phyloP scores from a whole-genome alignment of 2,888 invertebrate species.

The Agriotes lineatus region DNA sequence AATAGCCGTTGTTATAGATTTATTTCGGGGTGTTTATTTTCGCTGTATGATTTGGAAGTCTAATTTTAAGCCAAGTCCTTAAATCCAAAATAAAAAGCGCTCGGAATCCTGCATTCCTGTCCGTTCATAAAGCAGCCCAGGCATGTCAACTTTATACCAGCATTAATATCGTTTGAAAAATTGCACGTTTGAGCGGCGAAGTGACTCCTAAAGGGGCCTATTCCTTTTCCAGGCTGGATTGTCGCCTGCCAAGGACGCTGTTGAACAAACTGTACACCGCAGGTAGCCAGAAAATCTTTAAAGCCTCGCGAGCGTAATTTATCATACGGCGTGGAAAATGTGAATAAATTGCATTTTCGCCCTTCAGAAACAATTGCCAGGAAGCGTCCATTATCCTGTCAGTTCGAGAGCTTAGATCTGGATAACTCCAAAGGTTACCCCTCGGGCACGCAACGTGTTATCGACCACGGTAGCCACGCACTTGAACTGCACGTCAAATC shows the following conservation, averaged over 20 bases:
- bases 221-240: background rate
- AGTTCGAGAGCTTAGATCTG: background rate
- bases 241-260: background rate
- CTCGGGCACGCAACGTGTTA: slow-evolving; percentile 4
- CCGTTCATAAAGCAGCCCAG: background rate
- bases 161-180: slow-evolving; percentile 10
- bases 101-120: background rate
- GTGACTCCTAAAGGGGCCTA: background rate
- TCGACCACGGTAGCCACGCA: slow-evolving; percentile 11
- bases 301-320: slow-evolving; percentile 4
- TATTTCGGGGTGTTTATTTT: too few relatives aligned
- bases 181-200: background rate
- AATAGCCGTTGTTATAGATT: too few relatives aligned
- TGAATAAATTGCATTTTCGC: slow-evolving; percentile 16
- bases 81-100: background rate
- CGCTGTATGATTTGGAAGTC: too few relatives aligned
- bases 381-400: slow-evolving; percentile 3
- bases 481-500: background rate
- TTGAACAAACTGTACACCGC: slow-evolving; percentile 2
- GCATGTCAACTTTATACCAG: slow-evolving; percentile 1
- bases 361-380: slow-evolving; percentile 2
- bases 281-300: slow-evolving; percentile 11
- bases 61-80: too few relatives aligned
- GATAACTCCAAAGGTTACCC: too few relatives aligned
- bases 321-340: background rate